Percentiles rank a stretch among this genome's conserved stretches.
phyloP scores from a whole-genome alignment of 2,113 vertebrate species.

The Gallinago paraguaiae region DNA sequence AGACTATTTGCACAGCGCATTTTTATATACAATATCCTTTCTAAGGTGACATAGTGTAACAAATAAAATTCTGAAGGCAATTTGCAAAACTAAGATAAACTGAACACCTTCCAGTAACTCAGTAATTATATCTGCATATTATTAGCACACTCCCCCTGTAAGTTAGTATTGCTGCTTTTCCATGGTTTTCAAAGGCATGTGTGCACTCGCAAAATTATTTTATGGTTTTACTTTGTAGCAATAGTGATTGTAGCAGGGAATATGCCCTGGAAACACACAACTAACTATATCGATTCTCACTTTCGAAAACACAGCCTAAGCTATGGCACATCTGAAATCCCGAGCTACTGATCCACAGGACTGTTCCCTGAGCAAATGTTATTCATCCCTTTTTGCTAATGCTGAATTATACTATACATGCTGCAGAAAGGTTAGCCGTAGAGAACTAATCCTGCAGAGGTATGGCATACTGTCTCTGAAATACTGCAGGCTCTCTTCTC shows the following conservation, averaged over 20 bases:
- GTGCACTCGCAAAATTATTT: slow-evolving; percentile 12
- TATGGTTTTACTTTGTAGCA: slow-evolving; percentile 53
- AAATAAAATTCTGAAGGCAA: slow-evolving; percentile 28
- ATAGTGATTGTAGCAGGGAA: slow-evolving; percentile 19
- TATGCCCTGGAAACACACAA: slow-evolving; percentile 38
- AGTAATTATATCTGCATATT: slow-evolving; percentile 14
- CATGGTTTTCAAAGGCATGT: neutral
- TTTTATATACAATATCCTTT: neutral
- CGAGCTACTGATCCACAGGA: slow-evolving; percentile 33
- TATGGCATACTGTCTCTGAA: neutral
- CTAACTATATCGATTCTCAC: slow-evolving; percentile 1
- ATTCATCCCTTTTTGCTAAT: slow-evolving; percentile 33
- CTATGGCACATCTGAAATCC: slow-evolving; percentile 40
- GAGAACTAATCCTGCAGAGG: neutral
- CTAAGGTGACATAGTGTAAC: neutral
- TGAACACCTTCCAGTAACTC: slow-evolving; percentile 22
- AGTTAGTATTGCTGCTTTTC: neutral
- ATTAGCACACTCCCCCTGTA: neutral
- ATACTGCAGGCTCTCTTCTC: neutral
- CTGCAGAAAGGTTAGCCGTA: slow-evolving; percentile 49
- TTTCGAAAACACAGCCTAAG: slow-evolving; percentile 39
- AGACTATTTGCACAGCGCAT: neutral
- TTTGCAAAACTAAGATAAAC: slow-evolving; percentile 18
- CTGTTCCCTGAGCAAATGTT: slow-evolving; percentile 57
- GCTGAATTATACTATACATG: slow-evolving; percentile 40